Evolutionary conservation across 2,113 vertebrate genomes (phyloP), one percentile per base, ranked within the genome.

Genomic region (Falco punctatus): DNA sequence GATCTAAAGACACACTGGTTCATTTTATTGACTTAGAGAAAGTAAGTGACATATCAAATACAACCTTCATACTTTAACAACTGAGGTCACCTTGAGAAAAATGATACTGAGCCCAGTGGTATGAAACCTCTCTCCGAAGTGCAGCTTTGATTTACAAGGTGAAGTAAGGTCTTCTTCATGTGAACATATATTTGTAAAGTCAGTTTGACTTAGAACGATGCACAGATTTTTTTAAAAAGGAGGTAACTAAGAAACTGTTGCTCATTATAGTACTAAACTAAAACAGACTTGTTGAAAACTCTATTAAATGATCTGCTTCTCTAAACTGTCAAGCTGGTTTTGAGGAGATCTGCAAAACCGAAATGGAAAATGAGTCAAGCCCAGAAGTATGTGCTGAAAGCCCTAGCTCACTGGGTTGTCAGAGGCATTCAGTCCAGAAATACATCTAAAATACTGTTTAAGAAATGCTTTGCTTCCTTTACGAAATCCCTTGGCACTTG

Each of bases 11-110:
- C 79, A 94, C 66, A 38, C 77, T 12, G 96, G 80, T 97, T 97
- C 96, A 78, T 94, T 92, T 90, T 95, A 95, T 81, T 87, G 96
- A 97, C 98, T 97, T 94, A 94, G 93, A 96, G 97, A 97, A 95
- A 95, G 72, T 82, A 94, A 98, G 96, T 55, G 96, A 95, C 91
- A 96, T 98, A 98, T 98, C 98, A 98, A 97, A 98, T 96, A 71
- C 96, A 97, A 98, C 98, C 97, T 98, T 98, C 98, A 96, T 42
- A 35, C 94, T 97, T 38, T 51, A 88, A 94, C 92, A 90, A 95
- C 94, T 92, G 97, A 97, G 96, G 98, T 98, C 97, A 98, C 98
- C 98, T 98, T 98, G 97, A 95, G 95, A 93, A 96, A 91, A 97
- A 89, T 24, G 83, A 96, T 96, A 88, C 96, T 8, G 81, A 97